These are phyloP conservation scores for Autographa gamma DNA, from an alignment of 2,888 invertebrate species.

Conservation along the genomic window DNA sequence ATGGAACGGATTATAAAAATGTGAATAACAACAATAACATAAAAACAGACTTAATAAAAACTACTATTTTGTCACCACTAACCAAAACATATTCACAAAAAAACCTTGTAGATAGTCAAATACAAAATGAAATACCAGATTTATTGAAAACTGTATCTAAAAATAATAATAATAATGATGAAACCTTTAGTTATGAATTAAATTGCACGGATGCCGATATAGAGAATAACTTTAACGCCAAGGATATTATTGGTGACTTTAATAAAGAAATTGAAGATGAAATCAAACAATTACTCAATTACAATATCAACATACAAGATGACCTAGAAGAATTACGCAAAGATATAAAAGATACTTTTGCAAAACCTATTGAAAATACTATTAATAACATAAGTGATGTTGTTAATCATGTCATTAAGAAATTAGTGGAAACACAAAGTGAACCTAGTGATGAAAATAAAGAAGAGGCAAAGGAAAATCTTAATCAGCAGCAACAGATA, in stretches of 20 bases:
- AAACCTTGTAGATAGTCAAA: slow-evolving; percentile 65
- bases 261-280: slow-evolving; percentile 90
- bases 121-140: slow-evolving; percentile 81
- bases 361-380: slow-evolving; percentile 85
- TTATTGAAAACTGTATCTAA: slow-evolving; percentile 81
- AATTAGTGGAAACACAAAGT: slow-evolving; percentile 81
- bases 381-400: slow-evolving; percentile 87
- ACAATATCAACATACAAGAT: slow-evolving; percentile 84
- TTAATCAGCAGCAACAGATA: slow-evolving; percentile 51
- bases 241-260: slow-evolving; percentile 89
- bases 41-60: slow-evolving; percentile 60
- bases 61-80: slow-evolving; percentile 53
- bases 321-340: slow-evolving; percentile 84
- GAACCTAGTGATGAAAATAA: slow-evolving; percentile 68
- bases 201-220: slow-evolving; percentile 80
- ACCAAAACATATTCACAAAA: slow-evolving; percentile 57
- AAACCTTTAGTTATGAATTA: slow-evolving; percentile 68
- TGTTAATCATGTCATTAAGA: slow-evolving; percentile 86
- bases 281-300: slow-evolving; percentile 85
- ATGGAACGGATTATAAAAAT: slow-evolving; percentile 67
- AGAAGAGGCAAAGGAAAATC: slow-evolving; percentile 48
- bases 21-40: slow-evolving; percentile 83
- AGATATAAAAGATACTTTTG: slow-evolving; percentile 85
- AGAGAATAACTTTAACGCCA: slow-evolving; percentile 84
- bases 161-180: slow-evolving; percentile 78